Base-by-base conservation (phyloP, 2,113 vertebrate species). In the Geococcyx californianus region DNA sequence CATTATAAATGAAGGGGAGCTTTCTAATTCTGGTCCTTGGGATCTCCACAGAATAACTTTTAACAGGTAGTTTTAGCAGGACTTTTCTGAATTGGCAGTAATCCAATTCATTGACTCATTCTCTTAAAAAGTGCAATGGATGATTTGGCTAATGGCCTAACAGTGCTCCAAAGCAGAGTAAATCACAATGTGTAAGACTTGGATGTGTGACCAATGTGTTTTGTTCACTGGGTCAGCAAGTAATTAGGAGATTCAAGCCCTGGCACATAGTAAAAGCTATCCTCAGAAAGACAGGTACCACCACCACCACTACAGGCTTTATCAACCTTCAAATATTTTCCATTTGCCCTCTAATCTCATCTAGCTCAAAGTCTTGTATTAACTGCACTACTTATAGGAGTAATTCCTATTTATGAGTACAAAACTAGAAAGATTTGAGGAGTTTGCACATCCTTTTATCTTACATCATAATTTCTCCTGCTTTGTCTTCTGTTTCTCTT, bases 91-190 rank as follows among this genome's bases (percentile, higher is more conserved):
- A 54, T 31, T 92, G 91, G 94, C 76, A 58, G 17, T 70, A 69
- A 34, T 77, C 72, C 91, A 94, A 33, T 33, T 77, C 72, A 74
- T 42, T 84, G 86, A 74, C 67, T 88, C 83, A 73, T 5, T 11
- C 21, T 76, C 13, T 90, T 83, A 92, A 55, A 76, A 92, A 84
- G 64, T 62, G 80, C 68, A 67, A 26, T 45, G 93, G 87, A 58
- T 92, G 68, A 86, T 94, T 96, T 92, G 84, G 94, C 64, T 95
- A 96, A 95, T 89, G 86, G 87, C 63, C 55, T 58, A 40, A 60
- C 28, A 40, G 77, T 51, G 55, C 80, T 84, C 36, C 84, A 84
- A 70, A 93, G 79, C 70, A 62, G 77, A 78, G 77, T 92, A 93
- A 96, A 95, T 94, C 93, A 91, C 51, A 92, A 34, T 1, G 1